Base-by-base conservation (phyloP, 2,888 invertebrate species). In the Patella pellucida region DNA sequence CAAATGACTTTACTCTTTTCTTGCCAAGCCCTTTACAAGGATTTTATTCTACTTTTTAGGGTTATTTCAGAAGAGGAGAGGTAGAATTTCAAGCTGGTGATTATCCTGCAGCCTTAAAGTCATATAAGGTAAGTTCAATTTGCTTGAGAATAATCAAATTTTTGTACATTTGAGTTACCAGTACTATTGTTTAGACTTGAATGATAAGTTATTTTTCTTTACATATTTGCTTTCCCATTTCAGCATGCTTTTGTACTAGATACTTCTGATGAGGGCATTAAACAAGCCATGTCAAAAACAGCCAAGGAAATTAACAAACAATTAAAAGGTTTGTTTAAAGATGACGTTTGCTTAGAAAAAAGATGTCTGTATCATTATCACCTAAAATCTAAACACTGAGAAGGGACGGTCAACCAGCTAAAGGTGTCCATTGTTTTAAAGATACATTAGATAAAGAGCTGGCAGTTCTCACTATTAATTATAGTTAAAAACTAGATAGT, bases 11-110 rank as follows among this genome's bases (percentile, higher is more conserved):
- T 27, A 27, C 27, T 27, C 4, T 31, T 31, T 31, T 31, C 3
- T 31, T 31, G 31, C 4, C 31, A 31, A 31, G 31, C 31, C 31
- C 31, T 31, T 31, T 31, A 31, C 4, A 3, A 27, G 52, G 50
- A 31, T 52, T 62, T 15, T 62, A 14, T 72, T 71, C 62, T 75
- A 72, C 62, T 72, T 83, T 83, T 19, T 81, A 89, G 89, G 89
- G 89, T 11, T 88, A 84, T 76, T 89, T 79, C 78, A 80, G 89
- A 68, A 88, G 87, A 82, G 89, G 88, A 54, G 89, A 89, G 77
- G 86, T 88, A 15, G 86, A 88, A 71, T 86, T 80, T 77, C 79
- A 81, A 69, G 85, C 84, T 31, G 86, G 88, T 54, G 83, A 87
- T 67, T 87, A 87, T 74, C 68, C 78, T 51, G 79, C 84, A 68